A percentile compares a stretch with the other conserved stretches of the same genome.
Conservation (phyloP, 1,140 invertebrate genomes). For the Pseudobourletiella spinata region DNA sequence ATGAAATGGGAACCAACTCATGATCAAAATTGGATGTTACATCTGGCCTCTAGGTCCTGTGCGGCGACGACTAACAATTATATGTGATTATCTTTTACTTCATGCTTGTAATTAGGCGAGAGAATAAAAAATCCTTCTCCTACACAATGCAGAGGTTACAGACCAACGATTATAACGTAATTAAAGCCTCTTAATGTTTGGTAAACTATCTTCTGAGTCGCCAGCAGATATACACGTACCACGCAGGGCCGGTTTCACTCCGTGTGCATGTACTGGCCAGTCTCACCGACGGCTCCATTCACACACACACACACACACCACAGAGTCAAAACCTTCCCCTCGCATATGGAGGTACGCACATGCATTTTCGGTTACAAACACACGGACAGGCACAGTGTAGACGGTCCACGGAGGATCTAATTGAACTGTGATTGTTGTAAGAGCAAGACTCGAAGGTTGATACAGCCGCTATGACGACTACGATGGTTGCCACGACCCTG, state of each 20-base stretch:
- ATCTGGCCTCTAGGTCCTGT: constrained; percentile 32
- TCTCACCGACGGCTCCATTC: too few relatives aligned
- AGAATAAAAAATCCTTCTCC: constrained; percentile 27
- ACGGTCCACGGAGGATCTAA: too few relatives aligned
- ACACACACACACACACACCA: too few relatives aligned
- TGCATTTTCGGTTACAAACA: too few relatives aligned
- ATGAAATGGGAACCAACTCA: constrained; percentile 11
- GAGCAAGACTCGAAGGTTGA: too few relatives aligned
- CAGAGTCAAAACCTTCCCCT: too few relatives aligned
- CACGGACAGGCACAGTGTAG: too few relatives aligned
- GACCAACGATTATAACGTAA: constrained; percentile 35
- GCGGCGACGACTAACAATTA: constrained; percentile 34
- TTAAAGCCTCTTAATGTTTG: constrained; percentile 34
- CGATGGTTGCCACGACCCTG: too few relatives aligned
- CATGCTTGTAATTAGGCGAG: constrained; percentile 35
- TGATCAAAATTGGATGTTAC: constrained; percentile 33
- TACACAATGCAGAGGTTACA: constrained; percentile 31
- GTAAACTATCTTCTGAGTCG: constrained; percentile 27
- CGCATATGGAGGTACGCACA: too few relatives aligned
- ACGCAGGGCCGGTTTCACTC: not conserved
- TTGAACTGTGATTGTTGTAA: too few relatives aligned
- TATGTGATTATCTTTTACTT: constrained; percentile 34
- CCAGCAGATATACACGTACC: constrained; percentile 9
- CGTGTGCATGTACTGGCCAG: too few relatives aligned
- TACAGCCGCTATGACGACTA: too few relatives aligned